These are phyloP conservation scores for Athetis lepigone DNA, from an alignment of 2,888 invertebrate genomes.

Conservation along the genomic window DNA sequence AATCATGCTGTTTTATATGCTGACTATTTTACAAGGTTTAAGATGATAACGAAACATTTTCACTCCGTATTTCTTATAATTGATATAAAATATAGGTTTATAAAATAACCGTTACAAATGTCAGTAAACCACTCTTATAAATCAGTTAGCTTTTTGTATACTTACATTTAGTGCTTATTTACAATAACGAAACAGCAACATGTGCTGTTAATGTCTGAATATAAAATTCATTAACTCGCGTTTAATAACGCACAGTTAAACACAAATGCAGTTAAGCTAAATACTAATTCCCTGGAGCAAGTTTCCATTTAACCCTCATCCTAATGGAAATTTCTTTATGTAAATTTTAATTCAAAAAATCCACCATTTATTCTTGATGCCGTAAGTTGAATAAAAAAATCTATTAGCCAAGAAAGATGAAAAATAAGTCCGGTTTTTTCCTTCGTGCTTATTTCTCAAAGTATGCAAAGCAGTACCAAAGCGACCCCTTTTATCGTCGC, in stretches of 20 bases:
- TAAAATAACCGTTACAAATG: conserved; percentile 19
- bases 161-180: conserved; percentile 17
- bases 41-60: too few relatives aligned
- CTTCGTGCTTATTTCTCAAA: conserved; percentile 65
- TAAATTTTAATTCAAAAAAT: conserved; percentile 80
- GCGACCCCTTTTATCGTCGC: conserved; percentile 56
- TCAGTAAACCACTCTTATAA: conserved; percentile 14
- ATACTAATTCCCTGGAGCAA: conserved; percentile 69
- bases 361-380: conserved; percentile 69
- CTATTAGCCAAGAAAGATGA: conserved; percentile 75
- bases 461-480: conserved; percentile 64
- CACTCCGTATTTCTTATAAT: too few relatives aligned
- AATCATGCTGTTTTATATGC: too few relatives aligned
- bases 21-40: too few relatives aligned
- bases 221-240: conserved; percentile 53
- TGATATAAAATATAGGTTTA: too few relatives aligned
- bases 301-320: conserved; percentile 75
- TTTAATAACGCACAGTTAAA: conserved; percentile 55
- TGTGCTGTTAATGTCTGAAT: conserved; percentile 51
- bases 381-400: conserved; percentile 75
- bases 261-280: conserved; percentile 65
- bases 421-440: conserved; percentile 65
- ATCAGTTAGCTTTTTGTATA: conserved; percentile 34
- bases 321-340: conserved; percentile 80
- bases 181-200: conserved; percentile 47